Evolutionary conservation across 1,140 invertebrate species (phyloP), one percentile per base, ranked within the genome.

Genomic region (Euwallacea similis): DNA sequence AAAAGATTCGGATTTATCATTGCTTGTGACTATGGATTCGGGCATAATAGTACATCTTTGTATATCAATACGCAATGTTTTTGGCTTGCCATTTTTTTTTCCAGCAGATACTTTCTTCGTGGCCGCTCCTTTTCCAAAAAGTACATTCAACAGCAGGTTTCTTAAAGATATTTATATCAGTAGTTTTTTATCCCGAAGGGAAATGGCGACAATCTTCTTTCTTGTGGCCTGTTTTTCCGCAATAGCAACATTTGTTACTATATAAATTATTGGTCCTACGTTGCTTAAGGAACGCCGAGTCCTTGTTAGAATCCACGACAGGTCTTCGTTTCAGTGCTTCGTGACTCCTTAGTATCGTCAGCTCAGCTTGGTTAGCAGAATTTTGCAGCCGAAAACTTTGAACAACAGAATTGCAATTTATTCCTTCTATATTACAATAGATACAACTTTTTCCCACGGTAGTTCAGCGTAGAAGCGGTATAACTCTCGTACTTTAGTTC

Each of bases 61-160:
- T 11, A 42, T 11, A 47, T 47, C 13, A 13, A 13, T 13, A 33
- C 46, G n/a, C 42, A 11, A 15, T 63, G 43, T 2, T 21, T 61
- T 46, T n/a, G 44, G 66, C 6, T 11, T 42, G 46, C 66, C 66
- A 69, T 16, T 8, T 53, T 62, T 69, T 50, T 62, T 47, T 11
- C n/a, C 41, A 61, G 44, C 56, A 69, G 8, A 7, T 62, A n/a
- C 50, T 42, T 33, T 69, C 66, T 8, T 42, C 47, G 46, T 63
- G 61, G 10, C 55, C 58, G 9, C 21, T 41, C 16, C 54, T 61
- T 56, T 62, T 69, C n/a, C 66, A 69, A 44, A 62, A 47, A 42
- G 41, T 13, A 7, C 61, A 63, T 16, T 46, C 46, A 63, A 13
- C n/a, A 47, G 21, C n/a, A 21, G 10, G 7, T 16, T 47, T 50